Evolutionary conservation across 2,888 invertebrate genomes (phyloP).

Genomic region (Eurois occulta): DNA sequence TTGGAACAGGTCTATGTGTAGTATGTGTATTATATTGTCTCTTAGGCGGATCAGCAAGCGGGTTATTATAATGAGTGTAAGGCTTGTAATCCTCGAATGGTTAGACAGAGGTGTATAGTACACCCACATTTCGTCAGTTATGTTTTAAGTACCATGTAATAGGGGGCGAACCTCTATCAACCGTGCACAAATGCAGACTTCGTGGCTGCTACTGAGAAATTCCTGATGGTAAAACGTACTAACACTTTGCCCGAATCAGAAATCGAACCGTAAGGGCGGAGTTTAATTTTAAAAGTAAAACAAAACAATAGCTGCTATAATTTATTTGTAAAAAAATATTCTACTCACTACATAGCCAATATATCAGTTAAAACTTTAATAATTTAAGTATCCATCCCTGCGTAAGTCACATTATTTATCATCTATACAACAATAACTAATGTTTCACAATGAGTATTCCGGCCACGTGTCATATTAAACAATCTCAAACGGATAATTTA

Average conservation of each 20-base stretch:
- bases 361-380: conserved; percentile 91
- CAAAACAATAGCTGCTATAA: conserved; percentile 88
- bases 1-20: not conserved
- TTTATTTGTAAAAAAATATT: conserved; percentile 94
- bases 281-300: conserved; percentile 62
- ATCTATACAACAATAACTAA: conserved; percentile 90
- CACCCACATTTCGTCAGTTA: too few relatives aligned
- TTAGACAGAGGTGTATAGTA: too few relatives aligned
- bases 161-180: too few relatives aligned
- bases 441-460: conserved; percentile 90
- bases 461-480: conserved; percentile 78
- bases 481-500: conserved; percentile 88
- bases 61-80: too few relatives aligned
- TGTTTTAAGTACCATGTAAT: too few relatives aligned
- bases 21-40: not conserved
- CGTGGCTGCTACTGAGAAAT: too few relatives aligned
- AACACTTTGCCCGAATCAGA: too few relatives aligned
- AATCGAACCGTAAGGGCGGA: too few relatives aligned
- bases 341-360: conserved; percentile 93
- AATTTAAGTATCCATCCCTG: conserved; percentile 91
- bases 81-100: too few relatives aligned
- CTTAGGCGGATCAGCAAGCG: not conserved
- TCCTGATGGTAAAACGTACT: too few relatives aligned
- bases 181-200: too few relatives aligned
- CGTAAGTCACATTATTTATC: conserved; percentile 91